Conservation (phyloP, 2,113 vertebrate genomes). For the Felis catus region DNA sequence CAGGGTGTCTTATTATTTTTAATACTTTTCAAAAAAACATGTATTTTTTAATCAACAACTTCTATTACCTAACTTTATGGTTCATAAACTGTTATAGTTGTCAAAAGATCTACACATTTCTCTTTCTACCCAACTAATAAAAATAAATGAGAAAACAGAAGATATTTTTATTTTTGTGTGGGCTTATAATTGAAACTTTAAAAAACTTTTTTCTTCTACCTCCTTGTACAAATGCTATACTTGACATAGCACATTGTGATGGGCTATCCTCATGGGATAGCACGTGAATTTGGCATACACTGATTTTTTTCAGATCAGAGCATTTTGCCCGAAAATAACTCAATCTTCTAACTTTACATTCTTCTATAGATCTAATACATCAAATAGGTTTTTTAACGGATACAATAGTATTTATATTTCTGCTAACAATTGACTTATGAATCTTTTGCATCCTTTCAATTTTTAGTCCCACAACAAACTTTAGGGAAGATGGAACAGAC, state of each 20-base stretch:
- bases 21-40: conserved; percentile 68
- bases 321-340: background rate
- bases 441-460: background rate
- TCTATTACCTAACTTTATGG: conserved; percentile 73
- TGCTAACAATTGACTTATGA: background rate
- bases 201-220: background rate
- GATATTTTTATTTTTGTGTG: conserved; percentile 33
- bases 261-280: background rate
- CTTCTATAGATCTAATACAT: background rate
- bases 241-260: background rate
- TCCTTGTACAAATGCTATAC: background rate
- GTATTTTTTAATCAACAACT: conserved; percentile 70
- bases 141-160: conserved; percentile 66
- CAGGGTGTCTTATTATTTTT: conserved; percentile 67
- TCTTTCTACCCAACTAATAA: conserved; percentile 69
- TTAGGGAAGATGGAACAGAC: background rate
- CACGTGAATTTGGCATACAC: background rate
- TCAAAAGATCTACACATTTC: conserved; percentile 34
- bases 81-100: conserved; percentile 67
- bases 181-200: conserved; percentile 29
- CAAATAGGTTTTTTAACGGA: background rate
- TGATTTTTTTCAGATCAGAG: conserved; percentile 38
- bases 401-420: background rate
- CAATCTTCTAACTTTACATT: background rate
- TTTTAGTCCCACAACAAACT: background rate